Evolutionary conservation across 2,888 invertebrate genomes (phyloP).

Genomic region (Pedicia rivosa): DNA sequence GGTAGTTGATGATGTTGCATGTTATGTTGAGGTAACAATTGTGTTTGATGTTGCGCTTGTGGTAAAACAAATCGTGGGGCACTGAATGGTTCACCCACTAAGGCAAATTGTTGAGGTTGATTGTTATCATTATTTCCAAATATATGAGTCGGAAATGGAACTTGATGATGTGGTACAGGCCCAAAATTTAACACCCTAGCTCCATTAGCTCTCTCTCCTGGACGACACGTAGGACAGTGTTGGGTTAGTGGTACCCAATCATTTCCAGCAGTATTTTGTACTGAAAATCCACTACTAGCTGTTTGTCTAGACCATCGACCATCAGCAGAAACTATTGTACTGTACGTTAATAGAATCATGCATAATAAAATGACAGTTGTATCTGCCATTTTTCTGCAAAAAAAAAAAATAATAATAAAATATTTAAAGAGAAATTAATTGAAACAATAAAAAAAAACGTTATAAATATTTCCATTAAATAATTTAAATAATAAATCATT

Average conservation of each 20-base stretch:
- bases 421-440: no score
- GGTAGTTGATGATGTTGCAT: neutral
- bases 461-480: no score
- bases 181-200: slow-evolving; percentile 30
- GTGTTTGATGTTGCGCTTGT: slow-evolving; percentile 8
- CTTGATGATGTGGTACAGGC: slow-evolving; percentile 13
- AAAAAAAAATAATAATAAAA: no score
- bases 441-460: no score
- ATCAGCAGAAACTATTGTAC: no score
- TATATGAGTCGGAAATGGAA: slow-evolving; percentile 6
- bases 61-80: slow-evolving; percentile 20
- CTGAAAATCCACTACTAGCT: slow-evolving; percentile 19
- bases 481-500: no score
- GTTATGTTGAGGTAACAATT: slow-evolving; percentile 7
- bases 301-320: slow-evolving; percentile 29
- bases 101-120: slow-evolving; percentile 19
- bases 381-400: no score
- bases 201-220: slow-evolving; percentile 17
- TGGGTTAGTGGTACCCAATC: slow-evolving; percentile 40
- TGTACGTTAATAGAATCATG: no score
- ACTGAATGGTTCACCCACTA: slow-evolving; percentile 20
- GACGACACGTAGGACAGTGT: slow-evolving; percentile 15
- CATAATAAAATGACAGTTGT: no score
- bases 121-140: neutral
- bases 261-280: slow-evolving; percentile 19